Evolutionary conservation across 2,797 vertebrate genomes (phyloP).

Genomic region (Arnoldichthys spilopterus): DNA sequence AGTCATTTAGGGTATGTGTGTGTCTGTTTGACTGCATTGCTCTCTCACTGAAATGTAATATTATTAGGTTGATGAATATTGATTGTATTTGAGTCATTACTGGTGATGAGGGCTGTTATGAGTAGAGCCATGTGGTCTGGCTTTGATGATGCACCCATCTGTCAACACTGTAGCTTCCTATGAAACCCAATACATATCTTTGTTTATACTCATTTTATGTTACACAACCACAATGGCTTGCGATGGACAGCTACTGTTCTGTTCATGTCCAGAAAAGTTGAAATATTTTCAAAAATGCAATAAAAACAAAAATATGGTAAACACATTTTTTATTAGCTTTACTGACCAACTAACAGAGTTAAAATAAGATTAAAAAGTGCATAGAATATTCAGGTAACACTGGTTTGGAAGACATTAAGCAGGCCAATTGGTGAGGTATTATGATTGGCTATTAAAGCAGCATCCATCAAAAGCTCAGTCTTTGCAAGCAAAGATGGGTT

Average conservation of each 20-base stretch:
- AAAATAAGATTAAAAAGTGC: too few species aligned
- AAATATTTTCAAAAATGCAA: too few species aligned
- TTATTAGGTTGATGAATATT: conserved; percentile 49
- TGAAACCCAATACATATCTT: background rate
- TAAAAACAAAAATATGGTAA: too few species aligned
- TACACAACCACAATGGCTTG: background rate
- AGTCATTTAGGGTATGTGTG: conserved; percentile 12
- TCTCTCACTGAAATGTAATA: conserved; percentile 39
- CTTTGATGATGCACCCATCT: conserved; percentile 40
- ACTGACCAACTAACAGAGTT: too few species aligned
- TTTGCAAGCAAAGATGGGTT: too few species aligned
- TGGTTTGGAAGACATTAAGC: too few species aligned
- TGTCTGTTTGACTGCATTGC: conserved; percentile 1
- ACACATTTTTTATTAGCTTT: too few species aligned
- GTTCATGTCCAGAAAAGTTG: background rate
- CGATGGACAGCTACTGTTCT: background rate
- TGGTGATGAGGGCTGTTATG: conserved; percentile 33
- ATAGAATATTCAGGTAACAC: too few species aligned
- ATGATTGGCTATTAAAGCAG: too few species aligned
- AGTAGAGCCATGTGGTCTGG: conserved; percentile 35
- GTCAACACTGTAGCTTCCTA: conserved; percentile 14
- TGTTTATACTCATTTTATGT: background rate
- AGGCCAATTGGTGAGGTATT: too few species aligned
- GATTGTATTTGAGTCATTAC: conserved; percentile 47
- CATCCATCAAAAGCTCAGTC: too few species aligned